Percentiles rank a stretch among this genome's conserved stretches.
These are phyloP conservation scores for Marmota flaviventris DNA, from an alignment of 2,113 vertebrate genomes.

Conservation along the genomic window DNA sequence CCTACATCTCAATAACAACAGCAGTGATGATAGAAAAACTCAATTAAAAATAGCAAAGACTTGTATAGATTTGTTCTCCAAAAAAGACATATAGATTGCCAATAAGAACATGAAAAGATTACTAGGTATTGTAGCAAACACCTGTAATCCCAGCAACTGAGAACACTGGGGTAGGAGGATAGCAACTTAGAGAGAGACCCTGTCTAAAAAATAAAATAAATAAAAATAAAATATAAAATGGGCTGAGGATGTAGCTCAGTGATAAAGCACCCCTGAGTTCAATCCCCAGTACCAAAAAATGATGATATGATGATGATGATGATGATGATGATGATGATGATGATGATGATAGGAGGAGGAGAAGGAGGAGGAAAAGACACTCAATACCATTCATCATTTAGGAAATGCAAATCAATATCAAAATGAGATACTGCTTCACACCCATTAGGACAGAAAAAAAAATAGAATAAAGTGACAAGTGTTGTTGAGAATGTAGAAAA, in stretches of 20 bases:
- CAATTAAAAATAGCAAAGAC: background rate
- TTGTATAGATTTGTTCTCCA: background rate
- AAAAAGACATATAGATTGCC: background rate
- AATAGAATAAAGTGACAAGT: background rate
- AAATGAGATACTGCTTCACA: background rate
- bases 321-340: too few relatives aligned
- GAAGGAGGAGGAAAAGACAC: background rate
- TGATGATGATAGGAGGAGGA: too few relatives aligned
- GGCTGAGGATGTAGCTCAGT: too few relatives aligned
- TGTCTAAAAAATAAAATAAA: too few relatives aligned
- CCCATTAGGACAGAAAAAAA: background rate
- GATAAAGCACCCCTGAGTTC: too few relatives aligned
- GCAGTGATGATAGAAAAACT: background rate
- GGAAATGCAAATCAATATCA: background rate
- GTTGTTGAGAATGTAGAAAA: background rate
- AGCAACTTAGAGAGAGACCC: too few relatives aligned
- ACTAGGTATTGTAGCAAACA: too few relatives aligned
- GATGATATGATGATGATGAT: too few relatives aligned
- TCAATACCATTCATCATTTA: background rate
- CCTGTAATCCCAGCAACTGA: too few relatives aligned
- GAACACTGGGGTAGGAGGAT: too few relatives aligned
- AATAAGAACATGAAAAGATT: background rate
- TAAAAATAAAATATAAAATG: too few relatives aligned
- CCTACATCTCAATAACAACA: background rate
- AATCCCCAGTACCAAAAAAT: too few relatives aligned